Base-by-base conservation (phyloP, 2,113 vertebrate species). In the Stegostoma tigrinum region DNA sequence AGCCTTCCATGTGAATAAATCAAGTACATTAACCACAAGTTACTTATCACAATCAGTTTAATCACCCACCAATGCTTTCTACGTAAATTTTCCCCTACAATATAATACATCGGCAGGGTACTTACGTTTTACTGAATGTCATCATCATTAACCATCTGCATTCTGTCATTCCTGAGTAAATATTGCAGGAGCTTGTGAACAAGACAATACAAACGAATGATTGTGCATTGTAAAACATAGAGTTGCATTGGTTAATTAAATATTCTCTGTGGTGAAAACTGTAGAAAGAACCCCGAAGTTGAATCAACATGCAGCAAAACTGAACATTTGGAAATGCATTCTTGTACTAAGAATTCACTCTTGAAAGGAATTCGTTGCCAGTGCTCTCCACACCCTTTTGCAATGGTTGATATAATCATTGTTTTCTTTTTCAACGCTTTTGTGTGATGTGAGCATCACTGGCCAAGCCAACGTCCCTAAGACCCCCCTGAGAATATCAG, bases 61-160 rank as follows among this genome's bases (percentile, higher is more conserved):
- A 93, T 93, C 89, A 93, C 89, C 61, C 89, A 66, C 89, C 89
- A 93, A 93, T 93, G 89, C 61, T 93, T 93, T 23, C 89, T 38
- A 66, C 89, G 67, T 93, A 93, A 93, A 93, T 93, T 66, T 64
- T 5, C 89, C 89, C 89, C 34, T 38, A 64, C 61, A 93, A 93
- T 93, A 93, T 93, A 83, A 83, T 45, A n/a, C 64, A 64, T 66
- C n/a, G 64, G 89, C 89, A 66, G 89, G 89, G 89, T 93, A 93
- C 89, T 93, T 93, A 93, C 89, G 66, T 66, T 93, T 93, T 93
- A 93, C 89, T 38, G 89, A 93, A 67, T 66, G 61, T 64, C 89
- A 93, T 93, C 89, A 93, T n/a, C 61, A 93, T 93, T 93, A 93
- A 64, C 89, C 89, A 93, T 93, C 89, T 93, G 89, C n/a, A 93